Percentiles rank a stretch among this genome's conserved stretches.
Evolutionary conservation across 1,140 invertebrate species (phyloP).

Genomic region (Eriosoma lanigerum): DNA sequence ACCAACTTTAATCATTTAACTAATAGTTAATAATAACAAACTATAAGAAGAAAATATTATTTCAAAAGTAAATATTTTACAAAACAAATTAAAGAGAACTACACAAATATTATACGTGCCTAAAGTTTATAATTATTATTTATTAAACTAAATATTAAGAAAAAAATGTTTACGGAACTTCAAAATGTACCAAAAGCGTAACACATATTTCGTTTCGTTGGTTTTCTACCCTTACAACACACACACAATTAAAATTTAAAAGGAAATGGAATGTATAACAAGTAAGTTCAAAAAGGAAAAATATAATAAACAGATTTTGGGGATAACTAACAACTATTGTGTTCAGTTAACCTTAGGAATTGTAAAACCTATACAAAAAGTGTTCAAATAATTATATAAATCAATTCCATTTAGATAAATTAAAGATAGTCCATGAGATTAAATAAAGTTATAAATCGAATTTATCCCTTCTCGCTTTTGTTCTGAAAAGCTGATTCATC

Average conservation of each 20-base stretch:
- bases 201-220: background rate
- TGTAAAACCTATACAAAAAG: background rate
- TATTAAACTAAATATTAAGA: too few relatives aligned
- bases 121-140: too few relatives aligned
- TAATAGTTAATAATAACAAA: too few relatives aligned
- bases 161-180: too few relatives aligned
- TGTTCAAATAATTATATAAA: background rate
- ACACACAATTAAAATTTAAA: constrained; percentile 35
- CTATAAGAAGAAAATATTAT: too few relatives aligned
- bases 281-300: background rate
- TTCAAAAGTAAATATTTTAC: too few relatives aligned
- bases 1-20: too few relatives aligned
- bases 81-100: too few relatives aligned
- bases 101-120: too few relatives aligned
- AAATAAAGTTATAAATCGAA: background rate
- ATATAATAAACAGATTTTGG: background rate
- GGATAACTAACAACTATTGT: too few relatives aligned
- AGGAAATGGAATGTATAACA: background rate
- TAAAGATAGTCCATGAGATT: background rate
- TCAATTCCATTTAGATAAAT: background rate
- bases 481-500: background rate
- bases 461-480: background rate
- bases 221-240: background rate
- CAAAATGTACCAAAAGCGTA: too few relatives aligned
- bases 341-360: background rate